Evolutionary conservation across 2,888 invertebrate genomes (phyloP).

Genomic region (Meteorus cinctellus): DNA sequence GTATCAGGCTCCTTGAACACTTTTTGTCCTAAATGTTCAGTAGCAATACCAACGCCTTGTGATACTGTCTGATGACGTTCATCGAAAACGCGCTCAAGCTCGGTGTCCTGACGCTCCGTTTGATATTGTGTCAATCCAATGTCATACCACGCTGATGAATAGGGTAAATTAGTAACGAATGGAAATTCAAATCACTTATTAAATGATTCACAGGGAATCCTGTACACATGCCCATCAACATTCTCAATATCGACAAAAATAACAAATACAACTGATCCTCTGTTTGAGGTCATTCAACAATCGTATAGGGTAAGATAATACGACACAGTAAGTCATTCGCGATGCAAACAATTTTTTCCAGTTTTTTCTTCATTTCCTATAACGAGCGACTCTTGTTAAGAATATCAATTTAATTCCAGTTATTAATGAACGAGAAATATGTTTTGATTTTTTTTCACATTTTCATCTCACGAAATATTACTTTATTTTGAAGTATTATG

Average conservation of each 20-base stretch:
- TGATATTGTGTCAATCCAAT: conserved; percentile 89
- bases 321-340: conserved; percentile 68
- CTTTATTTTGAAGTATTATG: conserved; percentile 16
- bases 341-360: conserved; percentile 58
- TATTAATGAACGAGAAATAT: neutral
- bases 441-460: neutral
- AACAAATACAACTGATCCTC: conserved; percentile 24
- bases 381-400: neutral
- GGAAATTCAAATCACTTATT: conserved; percentile 31
- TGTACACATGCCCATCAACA: conserved; percentile 57
- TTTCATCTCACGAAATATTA: neutral
- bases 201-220: conserved; percentile 43
- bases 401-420: neutral
- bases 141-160: conserved; percentile 90
- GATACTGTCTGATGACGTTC: conserved; percentile 84
- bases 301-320: conserved; percentile 51
- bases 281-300: conserved; percentile 25
- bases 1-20: conserved; percentile 83
- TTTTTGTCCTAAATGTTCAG: conserved; percentile 78
- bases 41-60: conserved; percentile 78
- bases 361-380: conserved; percentile 14
- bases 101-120: conserved; percentile 86
- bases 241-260: conserved; percentile 48
- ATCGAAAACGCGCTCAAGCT: conserved; percentile 91
- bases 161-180: conserved; percentile 36